Base-by-base conservation (phyloP, 2,113 vertebrate species). In the Polypterus senegalus region DNA sequence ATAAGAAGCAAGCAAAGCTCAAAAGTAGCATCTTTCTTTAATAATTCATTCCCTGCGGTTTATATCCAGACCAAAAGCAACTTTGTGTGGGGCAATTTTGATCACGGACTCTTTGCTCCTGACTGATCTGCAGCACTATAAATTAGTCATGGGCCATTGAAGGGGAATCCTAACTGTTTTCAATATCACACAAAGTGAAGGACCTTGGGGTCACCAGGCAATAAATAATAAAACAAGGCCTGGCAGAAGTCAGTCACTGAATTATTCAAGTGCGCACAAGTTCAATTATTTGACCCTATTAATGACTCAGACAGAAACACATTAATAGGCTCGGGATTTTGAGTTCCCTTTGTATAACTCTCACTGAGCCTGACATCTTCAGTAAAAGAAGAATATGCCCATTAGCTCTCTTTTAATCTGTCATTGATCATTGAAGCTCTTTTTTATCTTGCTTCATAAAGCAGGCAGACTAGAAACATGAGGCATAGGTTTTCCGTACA, bases 201-300 rank as follows among this genome's bases (percentile, higher is more conserved):
- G 56, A 45, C 56, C 56, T 58, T 43, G 56, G 56, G 56, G 56
- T 58, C 56, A 45, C 56, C 43, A 6, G n/a, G 27, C 56, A 58
- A 58, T 58, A 58, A 58, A 58, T 58, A 58, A 58, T 58, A 58
- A 58, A 58, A 43, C 27, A 58, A 43, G n/a, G 56, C 56, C 5
- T 5, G 56, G 44, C 3, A 58, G 5, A 27, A 3, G 5, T 45
- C 56, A 44, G 56, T 45, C 54, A 45, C 44, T 58, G 46, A 5
- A 43, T 3, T 58, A 45, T 3, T 58, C 3, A 58, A 7, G 43
- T 58, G 56, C 6, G 6, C 7, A 45, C 43, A 43, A 58, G 46
- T 58, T 45, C 5, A 58, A 45, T 58, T 7, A 45, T n/a, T 7
- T 45, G 43, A 45, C 56, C 56, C 8, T 58, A 44, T 43, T 45